Base-by-base conservation (phyloP, 2,797 vertebrate genomes). In the Sebastes oblongus region DNA sequence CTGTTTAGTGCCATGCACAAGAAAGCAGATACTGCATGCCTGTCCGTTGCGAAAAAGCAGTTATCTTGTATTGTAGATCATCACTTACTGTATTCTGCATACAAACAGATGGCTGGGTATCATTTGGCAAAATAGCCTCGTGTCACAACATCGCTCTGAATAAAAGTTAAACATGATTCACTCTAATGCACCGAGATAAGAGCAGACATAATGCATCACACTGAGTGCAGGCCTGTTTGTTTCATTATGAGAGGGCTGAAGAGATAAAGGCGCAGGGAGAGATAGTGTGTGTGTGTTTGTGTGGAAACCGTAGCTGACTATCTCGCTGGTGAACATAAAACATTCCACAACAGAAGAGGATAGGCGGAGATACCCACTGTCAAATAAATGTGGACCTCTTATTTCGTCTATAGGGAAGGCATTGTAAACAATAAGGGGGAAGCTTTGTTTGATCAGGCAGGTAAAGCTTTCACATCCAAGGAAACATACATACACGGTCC, bases 91-190 rank as follows among this genome's bases (percentile, higher is more conserved):
- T 36, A 25, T 60, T 80, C 22, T 84, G 54, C 68, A 72, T 59
- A 59, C 68, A 85, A 70, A 73, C 77, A 84, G 75, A 81, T 87
- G 85, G 32, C 79, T 85, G 59, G 70, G 59, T 85, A 93, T 91
- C 77, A 80, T 87, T 88, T 85, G 54, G 56, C 62, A 80, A 88
- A 89, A 85, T 13, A 59, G 58, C 55, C 56, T 10, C 18, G 58
- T 85, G 77, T 91, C 90, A 86, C 81, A 90, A 81, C 83, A 86
- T 24, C 50, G 66, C 80, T 76, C 56, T 55, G 74, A 86, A 82
- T 72, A 81, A 84, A 87, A 91, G 83, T 89, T 90, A 74, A 86
- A 89, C 89, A 83, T 82, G 86, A 93, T 89, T 91, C 86, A 88
- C 67, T 80, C 85, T 84, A 89, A 91, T 80, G 79, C 75, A 73